Base-by-base conservation (phyloP, 2,797 vertebrate species). In the Sciaenops ocellatus region DNA sequence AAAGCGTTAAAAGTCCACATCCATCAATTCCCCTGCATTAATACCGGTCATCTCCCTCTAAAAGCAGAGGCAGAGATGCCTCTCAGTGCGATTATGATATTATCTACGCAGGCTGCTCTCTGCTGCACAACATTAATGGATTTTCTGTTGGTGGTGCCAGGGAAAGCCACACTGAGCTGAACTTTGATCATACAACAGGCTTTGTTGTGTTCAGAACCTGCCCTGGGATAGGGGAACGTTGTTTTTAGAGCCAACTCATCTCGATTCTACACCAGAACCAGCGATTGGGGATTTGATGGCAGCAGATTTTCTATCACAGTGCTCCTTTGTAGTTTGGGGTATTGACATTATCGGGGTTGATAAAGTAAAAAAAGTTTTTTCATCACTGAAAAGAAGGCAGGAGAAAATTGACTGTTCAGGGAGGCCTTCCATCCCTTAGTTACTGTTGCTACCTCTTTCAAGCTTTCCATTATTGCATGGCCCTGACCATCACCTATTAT, bases 121-220 rank as follows among this genome's bases (percentile, higher is more conserved):
- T 34, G 83, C 76, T 56, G 59, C 52, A 62, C 79, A 26, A 52
- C 81, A 77, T 72, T 78, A 80, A 83, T 76, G 80, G 84, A 56
- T 72, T 71, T 86, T 81, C 64, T 83, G 72, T 66, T 71, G 69
- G 60, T 17, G 2, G 74, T 44, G 69, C 59, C 78, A 83, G 55
- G 68, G 77, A 84, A 76, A 54, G 60, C 24, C 48, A 61, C 1
- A 16, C 69, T 1, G 50, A 72, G 74, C 56, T 54, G 50, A 82
- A 87, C 81, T 87, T 87, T 86, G 82, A 90, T 85, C 86, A 82
- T 67, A 82, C 41, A 73, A 71, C 64, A 41, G 12, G 83, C 87
- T 89, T 82, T 72, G 83, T 81, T 64, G 78, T 52, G 69, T 73
- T 85, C 82, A 86, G 64, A 85, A 75, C 54, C 73, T 8, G 59